Percentiles rank a stretch among this genome's conserved stretches.
phyloP scores from a whole-genome alignment of 2,113 vertebrate species.

The Cyprinodon brontotheroides region DNA sequence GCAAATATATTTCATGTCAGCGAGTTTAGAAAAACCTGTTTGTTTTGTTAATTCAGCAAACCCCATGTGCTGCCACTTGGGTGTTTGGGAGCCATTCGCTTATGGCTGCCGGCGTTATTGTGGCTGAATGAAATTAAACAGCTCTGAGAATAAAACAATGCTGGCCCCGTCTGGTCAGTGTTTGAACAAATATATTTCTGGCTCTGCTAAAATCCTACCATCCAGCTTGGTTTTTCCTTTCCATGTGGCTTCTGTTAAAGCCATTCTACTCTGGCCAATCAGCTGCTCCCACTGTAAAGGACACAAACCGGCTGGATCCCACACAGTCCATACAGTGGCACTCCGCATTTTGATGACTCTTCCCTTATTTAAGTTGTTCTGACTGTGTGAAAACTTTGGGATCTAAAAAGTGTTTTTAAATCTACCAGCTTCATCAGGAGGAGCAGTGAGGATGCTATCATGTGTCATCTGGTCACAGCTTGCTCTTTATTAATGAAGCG shows the following conservation, averaged over 20 bases:
- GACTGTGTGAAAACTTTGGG: conserved; percentile 23
- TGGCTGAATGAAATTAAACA: conserved; percentile 71
- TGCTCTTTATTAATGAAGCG: conserved; percentile 70
- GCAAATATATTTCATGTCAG: conserved; percentile 65
- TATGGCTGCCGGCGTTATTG: conserved; percentile 53
- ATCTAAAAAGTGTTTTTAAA: conserved; percentile 32
- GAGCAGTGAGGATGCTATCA: conserved; percentile 25
- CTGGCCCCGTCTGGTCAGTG: conserved; percentile 78
- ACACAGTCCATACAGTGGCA: conserved; percentile 18
- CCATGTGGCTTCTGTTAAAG: conserved; percentile 73
- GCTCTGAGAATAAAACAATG: conserved; percentile 73
- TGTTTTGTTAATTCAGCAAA: conserved; percentile 72
- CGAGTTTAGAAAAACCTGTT: conserved; percentile 65
- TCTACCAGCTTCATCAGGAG: conserved; percentile 27
- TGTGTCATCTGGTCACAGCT: conserved; percentile 41
- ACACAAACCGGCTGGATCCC: conserved; percentile 24
- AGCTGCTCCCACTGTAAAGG: conserved; percentile 63
- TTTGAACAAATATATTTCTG: conserved; percentile 69
- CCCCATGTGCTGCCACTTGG: conserved; percentile 45
- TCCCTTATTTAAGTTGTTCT: conserved; percentile 22
- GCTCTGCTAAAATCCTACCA: conserved; percentile 41
- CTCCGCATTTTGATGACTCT: conserved; percentile 8
- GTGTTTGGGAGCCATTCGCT: conserved; percentile 63
- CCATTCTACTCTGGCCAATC: conserved; percentile 49
- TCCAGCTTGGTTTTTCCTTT: conserved; percentile 24